A percentile compares a stretch with the other conserved stretches of the same genome.
These are phyloP conservation scores for Stenoptilia bipunctidactyla DNA, from an alignment of 2,888 invertebrate genomes.

Conservation along the genomic window DNA sequence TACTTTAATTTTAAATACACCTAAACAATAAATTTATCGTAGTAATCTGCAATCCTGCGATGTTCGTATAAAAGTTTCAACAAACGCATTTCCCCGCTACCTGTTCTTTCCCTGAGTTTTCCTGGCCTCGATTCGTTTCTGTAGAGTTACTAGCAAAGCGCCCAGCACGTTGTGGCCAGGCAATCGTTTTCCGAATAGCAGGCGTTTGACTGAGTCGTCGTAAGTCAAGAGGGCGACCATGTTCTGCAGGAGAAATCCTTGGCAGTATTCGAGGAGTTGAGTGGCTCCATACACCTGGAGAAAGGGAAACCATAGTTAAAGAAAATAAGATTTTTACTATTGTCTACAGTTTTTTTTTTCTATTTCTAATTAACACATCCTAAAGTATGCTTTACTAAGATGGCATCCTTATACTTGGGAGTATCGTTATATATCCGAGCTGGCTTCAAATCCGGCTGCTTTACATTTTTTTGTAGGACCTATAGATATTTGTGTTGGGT, in stretches of 20 bases:
- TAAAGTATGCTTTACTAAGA: no score
- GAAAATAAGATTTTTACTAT: no score
- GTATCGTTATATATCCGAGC: no score
- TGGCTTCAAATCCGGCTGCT: no score
- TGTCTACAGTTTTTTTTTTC: no score
- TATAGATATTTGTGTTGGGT: no score
- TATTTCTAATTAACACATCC: no score
- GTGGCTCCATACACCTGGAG: slow-evolving; percentile 87
- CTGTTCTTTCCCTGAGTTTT: slow-evolving; percentile 53
- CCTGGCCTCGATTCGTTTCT: slow-evolving; percentile 83
- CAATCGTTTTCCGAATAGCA: slow-evolving; percentile 89
- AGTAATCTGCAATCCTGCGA: neutral
- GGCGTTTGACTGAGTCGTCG: slow-evolving; percentile 89
- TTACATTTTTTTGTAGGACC: no score
- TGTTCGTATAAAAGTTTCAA: neutral
- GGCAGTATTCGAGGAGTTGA: slow-evolving; percentile 89
- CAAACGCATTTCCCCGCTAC: slow-evolving; percentile 35
- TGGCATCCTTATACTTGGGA: no score
- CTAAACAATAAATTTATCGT: neutral
- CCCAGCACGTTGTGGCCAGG: slow-evolving; percentile 92
- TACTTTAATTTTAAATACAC: neutral
- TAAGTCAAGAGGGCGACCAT: slow-evolving; percentile 95
- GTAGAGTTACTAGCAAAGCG: slow-evolving; percentile 83
- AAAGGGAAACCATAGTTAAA: slow-evolving; percentile 3
- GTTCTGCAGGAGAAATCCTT: slow-evolving; percentile 90